phyloP scores from a whole-genome alignment of 2,113 vertebrate genomes.

The Casuarius casuarius region DNA sequence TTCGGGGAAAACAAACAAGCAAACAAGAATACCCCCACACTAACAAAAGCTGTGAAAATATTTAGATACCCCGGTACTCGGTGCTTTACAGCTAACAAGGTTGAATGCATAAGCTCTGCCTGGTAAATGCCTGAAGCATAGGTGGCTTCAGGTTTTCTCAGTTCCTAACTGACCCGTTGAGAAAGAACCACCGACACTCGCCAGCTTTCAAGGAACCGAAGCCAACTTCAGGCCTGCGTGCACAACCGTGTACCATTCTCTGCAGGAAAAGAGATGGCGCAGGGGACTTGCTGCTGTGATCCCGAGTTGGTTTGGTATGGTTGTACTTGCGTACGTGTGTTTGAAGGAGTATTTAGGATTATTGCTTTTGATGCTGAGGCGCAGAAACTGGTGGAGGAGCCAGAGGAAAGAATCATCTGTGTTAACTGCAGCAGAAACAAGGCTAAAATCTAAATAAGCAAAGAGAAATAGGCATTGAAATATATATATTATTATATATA shows the following conservation, averaged over 20 bases:
- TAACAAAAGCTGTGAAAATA: not conserved
- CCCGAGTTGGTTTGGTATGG: not conserved
- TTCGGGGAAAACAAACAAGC: accelerated
- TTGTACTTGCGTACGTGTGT: accelerated
- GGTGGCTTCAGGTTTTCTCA: not conserved
- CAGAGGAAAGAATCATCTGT: not conserved
- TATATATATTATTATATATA: too few relatives aligned
- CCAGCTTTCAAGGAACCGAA: not conserved
- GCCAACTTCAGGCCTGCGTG: too few relatives aligned
- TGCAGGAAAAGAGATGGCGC: accelerated
- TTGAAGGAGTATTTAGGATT: not conserved
- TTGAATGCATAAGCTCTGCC: not conserved
- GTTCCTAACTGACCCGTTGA: not conserved
- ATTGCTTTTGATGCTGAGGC: not conserved
- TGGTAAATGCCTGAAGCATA: not conserved
- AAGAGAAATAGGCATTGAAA: too few relatives aligned
- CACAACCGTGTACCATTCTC: not conserved
- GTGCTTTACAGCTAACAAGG: accelerated
- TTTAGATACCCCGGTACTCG: not conserved
- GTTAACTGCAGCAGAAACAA: not conserved
- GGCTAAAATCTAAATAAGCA: not conserved
- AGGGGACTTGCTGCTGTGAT: not conserved
- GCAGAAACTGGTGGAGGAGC: not conserved
- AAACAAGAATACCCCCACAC: not conserved
- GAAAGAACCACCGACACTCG: not conserved